Evolutionary conservation across 2,888 invertebrate species (phyloP), one percentile per base, ranked within the genome.

Genomic region (Tricholauxania praeusta): DNA sequence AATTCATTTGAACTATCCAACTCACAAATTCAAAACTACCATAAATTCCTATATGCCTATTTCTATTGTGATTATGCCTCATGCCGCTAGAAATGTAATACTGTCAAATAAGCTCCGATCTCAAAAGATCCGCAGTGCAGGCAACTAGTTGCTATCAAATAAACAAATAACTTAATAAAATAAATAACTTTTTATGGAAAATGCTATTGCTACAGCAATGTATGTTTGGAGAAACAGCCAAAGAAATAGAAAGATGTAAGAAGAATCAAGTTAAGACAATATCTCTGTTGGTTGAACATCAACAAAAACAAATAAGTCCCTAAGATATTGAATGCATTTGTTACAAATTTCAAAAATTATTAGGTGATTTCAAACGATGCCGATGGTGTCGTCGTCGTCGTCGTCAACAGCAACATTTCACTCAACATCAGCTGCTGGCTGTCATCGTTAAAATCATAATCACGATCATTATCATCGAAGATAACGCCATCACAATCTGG

Each of bases 141-240:
- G 19, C 55, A 70, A 53, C 62, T 19, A 70, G 39, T 19, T 53
- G 19, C 51, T 39, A 39, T 47, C 53, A 70, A 62, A 70, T 19
- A 70, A 63, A 70, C 70, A 62, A 62, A 53, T 52, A 59, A 68
- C 52, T 63, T 53, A 62, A 70, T 70, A 63, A 53, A 70, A 70
- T 70, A 70, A 70, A 70, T 63, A 70, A 63, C 47, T 62, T 53
- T 53, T 17, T 70, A 53, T 63, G 39, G 22, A 62, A 22, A 51
- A 39, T 39, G 39, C 1, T 39, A 10, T 10, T 39, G 39, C 39
- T 10, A 39, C 10, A 39, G 5, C 39, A 1, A 39, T 39, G 39
- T 39, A 10, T 39, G 10, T 39, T 10, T 39, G 10, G 6, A 1
- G 39, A 39, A 39, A 39, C 39, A 39, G 10, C 39, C 1, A 39